These are phyloP conservation scores for Andrena minutula DNA, from an alignment of 2,888 invertebrate species.

Conservation along the genomic window DNA sequence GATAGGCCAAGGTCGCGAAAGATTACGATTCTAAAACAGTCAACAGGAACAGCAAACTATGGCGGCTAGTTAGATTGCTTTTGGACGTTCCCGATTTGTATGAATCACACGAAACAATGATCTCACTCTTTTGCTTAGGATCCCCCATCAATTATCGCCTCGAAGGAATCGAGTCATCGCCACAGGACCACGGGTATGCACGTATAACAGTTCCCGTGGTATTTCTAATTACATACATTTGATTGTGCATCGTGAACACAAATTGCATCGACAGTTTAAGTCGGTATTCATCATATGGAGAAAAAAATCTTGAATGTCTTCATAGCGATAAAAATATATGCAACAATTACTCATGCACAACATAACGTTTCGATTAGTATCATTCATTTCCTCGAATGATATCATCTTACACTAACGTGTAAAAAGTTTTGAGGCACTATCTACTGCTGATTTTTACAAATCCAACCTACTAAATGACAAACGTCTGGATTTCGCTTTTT, in stretches of 20 bases:
- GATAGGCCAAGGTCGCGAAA: slow-evolving; percentile 67
- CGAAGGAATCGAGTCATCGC: slow-evolving; percentile 17
- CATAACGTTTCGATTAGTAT: background rate
- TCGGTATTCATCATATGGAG: background rate
- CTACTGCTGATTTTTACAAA: background rate
- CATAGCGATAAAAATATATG: background rate
- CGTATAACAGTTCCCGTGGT: slow-evolving; percentile 23
- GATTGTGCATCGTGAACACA: background rate
- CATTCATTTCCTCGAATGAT: background rate
- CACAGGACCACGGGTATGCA: background rate
- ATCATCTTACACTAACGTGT: background rate
- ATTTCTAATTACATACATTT: slow-evolving; percentile 34
- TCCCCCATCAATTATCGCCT: slow-evolving; percentile 21
- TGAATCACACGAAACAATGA: slow-evolving; percentile 29
- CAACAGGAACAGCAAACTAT: slow-evolving; percentile 61
- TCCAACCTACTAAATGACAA: no score
- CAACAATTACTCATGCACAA: background rate
- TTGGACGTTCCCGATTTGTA: slow-evolving; percentile 26
- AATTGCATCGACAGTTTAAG: slow-evolving; percentile 1
- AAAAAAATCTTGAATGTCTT: background rate
- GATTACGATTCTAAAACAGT: slow-evolving; percentile 60
- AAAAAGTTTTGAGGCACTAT: background rate
- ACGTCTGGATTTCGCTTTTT: no score
- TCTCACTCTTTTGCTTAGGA: slow-evolving; percentile 30
- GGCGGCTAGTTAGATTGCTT: slow-evolving; percentile 13